A percentile compares a stretch with the other conserved stretches of the same genome.
Conservation (phyloP, 2,888 invertebrate species). For the Amiota mariae region DNA sequence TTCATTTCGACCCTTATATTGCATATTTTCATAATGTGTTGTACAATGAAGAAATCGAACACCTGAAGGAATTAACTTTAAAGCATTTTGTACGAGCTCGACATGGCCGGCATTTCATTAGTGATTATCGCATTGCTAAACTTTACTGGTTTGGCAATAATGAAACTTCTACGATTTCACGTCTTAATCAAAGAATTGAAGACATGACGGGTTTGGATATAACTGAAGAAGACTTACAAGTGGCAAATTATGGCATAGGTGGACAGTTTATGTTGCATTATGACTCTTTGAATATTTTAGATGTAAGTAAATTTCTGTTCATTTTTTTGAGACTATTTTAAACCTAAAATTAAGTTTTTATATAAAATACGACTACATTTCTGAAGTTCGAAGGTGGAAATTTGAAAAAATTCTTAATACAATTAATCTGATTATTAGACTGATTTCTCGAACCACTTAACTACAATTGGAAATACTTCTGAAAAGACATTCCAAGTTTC, state of each 20-base stretch:
- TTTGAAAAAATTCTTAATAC: too few species aligned
- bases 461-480: too few species aligned
- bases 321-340: neutral
- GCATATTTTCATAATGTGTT: constrained; percentile 63
- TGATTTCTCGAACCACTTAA: too few species aligned
- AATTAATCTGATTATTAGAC: too few species aligned
- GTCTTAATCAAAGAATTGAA: constrained; percentile 57
- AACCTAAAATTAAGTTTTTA: too few species aligned
- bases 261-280: constrained; percentile 67
- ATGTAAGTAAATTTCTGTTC: constrained; percentile 47
- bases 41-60: constrained; percentile 57
- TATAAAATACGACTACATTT: too few species aligned
- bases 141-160: constrained; percentile 63
- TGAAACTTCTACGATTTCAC: constrained; percentile 42
- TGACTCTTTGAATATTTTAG: constrained; percentile 63
- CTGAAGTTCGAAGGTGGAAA: too few species aligned
- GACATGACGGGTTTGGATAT: constrained; percentile 68
- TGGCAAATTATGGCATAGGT: constrained; percentile 70
- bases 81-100: constrained; percentile 58
- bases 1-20: constrained; percentile 65
- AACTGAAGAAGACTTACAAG: constrained; percentile 62
- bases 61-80: constrained; percentile 54
- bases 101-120: neutral
- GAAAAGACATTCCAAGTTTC: too few species aligned
- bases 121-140: constrained; percentile 60